Conservation (phyloP, 2,113 vertebrate genomes). For the Erythrolamprus reginae region DNA sequence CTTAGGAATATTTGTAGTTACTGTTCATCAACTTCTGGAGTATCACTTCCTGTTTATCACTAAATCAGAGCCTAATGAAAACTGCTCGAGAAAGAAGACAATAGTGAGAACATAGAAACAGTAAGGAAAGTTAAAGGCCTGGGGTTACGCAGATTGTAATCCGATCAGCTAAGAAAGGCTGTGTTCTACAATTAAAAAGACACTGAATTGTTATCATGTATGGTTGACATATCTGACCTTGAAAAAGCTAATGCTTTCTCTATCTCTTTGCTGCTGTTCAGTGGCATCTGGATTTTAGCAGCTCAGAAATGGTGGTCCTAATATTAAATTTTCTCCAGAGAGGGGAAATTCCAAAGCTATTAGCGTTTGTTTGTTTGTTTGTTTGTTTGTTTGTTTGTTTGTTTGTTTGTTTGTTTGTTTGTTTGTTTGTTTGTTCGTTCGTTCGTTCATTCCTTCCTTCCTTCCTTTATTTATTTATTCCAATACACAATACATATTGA, state of each 20-base stretch:
- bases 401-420: too few species aligned
- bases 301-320: background rate
- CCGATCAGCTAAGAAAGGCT: background rate
- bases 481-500: too few species aligned
- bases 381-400: too few species aligned
- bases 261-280: background rate
- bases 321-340: background rate
- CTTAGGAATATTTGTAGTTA: background rate
- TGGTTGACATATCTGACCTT: background rate
- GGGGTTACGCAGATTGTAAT: background rate
- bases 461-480: too few species aligned
- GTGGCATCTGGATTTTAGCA: background rate
- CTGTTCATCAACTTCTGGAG: background rate
- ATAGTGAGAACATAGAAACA: background rate
- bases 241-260: background rate
- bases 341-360: background rate
- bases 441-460: too few species aligned
- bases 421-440: too few species aligned
- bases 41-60: background rate
- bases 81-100: background rate
- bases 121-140: background rate
- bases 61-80: background rate
- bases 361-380: too few species aligned
- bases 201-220: background rate
- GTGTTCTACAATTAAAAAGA: background rate